These are phyloP conservation scores for Drosophila fulvimacula DNA, from an alignment of 2,888 invertebrate species.

Conservation along the genomic window DNA sequence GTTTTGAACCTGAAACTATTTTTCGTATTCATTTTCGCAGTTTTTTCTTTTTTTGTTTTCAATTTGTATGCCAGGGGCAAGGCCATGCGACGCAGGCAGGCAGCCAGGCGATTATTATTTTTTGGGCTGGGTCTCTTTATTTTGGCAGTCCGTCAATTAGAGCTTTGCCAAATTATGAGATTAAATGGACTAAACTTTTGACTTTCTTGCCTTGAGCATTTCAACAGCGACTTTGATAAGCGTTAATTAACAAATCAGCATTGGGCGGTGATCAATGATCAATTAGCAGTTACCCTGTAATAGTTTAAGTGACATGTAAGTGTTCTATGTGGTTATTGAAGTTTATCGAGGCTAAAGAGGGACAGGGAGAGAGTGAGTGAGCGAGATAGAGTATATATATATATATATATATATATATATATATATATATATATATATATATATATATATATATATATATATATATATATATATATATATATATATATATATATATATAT, in stretches of 20 bases:
- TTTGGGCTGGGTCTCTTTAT: constrained; percentile 41
- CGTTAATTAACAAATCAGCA: constrained; percentile 27
- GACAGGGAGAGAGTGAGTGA: too few species aligned
- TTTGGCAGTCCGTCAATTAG: constrained; percentile 49
- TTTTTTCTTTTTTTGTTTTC: background rate
- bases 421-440: too few species aligned
- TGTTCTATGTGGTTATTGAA: background rate
- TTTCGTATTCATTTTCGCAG: constrained; percentile 6
- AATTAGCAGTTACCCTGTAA: constrained; percentile 28
- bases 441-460: too few species aligned
- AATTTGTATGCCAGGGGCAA: constrained; percentile 70
- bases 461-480: too few species aligned
- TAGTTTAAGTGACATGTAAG: background rate
- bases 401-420: too few species aligned
- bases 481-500: too few species aligned
- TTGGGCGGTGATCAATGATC: background rate
- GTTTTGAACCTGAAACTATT: constrained; percentile 67
- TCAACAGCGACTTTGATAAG: constrained; percentile 57
- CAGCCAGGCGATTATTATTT: background rate
- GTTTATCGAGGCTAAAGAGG: background rate
- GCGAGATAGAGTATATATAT: too few species aligned
- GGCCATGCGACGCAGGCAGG: constrained; percentile 15
- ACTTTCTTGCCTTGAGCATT: constrained; percentile 53
- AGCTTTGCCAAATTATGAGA: constrained; percentile 39
- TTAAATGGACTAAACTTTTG: constrained; percentile 35